Evolutionary conservation across 2,888 invertebrate species (phyloP).

Genomic region (Acanthoscelides obtectus): DNA sequence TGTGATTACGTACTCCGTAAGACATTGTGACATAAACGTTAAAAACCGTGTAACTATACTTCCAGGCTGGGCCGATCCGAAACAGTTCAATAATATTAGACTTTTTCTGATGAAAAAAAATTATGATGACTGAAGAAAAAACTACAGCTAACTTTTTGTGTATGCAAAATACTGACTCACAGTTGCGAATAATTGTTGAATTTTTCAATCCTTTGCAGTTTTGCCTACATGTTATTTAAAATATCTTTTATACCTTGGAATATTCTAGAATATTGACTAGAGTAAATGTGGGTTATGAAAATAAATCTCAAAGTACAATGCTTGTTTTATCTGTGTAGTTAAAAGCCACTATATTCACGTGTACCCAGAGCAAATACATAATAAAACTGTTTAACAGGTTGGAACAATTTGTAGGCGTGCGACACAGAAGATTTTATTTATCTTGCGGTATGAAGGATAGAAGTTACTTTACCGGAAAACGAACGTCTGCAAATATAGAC

Average conservation of each 20-base stretch:
- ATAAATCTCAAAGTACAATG: not conserved
- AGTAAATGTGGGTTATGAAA: not conserved
- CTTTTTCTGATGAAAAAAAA: too few species aligned
- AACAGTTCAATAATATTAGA: too few species aligned
- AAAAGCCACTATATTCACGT: not conserved
- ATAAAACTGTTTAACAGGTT: not conserved
- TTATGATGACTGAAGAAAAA: too few species aligned
- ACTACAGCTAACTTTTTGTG: too few species aligned
- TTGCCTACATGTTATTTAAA: too few species aligned
- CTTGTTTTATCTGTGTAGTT: not conserved
- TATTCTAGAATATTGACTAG: not conserved
- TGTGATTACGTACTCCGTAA: too few species aligned
- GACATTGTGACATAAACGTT: too few species aligned
- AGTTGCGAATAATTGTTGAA: too few species aligned
- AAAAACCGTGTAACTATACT: too few species aligned
- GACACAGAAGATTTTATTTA: not conserved
- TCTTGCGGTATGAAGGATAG: not conserved
- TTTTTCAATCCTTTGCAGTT: too few species aligned
- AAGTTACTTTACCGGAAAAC: not conserved
- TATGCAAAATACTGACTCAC: too few species aligned
- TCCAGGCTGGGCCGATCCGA: too few species aligned
- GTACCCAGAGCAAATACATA: not conserved
- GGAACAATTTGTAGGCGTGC: not conserved
- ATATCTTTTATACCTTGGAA: not conserved
- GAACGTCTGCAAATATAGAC: not conserved